Base-by-base conservation (phyloP, 2,797 vertebrate genomes). In the Falco novaeseelandiae region DNA sequence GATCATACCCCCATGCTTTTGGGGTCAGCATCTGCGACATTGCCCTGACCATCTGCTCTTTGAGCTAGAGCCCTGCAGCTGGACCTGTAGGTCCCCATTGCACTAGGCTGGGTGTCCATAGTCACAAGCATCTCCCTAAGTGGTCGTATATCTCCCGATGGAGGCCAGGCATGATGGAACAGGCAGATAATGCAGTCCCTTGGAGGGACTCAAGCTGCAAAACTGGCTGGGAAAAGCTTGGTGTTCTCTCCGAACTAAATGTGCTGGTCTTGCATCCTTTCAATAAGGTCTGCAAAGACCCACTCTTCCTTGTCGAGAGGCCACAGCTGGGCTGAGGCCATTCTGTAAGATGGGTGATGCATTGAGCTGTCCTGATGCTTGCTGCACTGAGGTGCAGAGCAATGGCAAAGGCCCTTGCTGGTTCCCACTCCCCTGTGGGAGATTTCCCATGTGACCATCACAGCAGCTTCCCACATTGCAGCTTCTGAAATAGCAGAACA, bases 401-500 rank as follows among this genome's bases (percentile, higher is more conserved):
- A 66, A 48, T 3, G 6, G 51, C 59, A 51, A 74, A 87, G n/a
- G 71, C 34, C 32, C 21, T 89, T 36, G 32, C 74, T 79, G 32
- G 13, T 58, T 87, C 63, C 52, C 16, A 1, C 9, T 63, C 27
- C n/a, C n/a, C 46, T 52, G 48, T 63, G 7, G 8, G 44, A 61
- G 61, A 55, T 62, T 58, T 70, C 38, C 66, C 14, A 17, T 19
- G 63, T 61, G 66, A 83, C 77, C 85, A 40, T 19, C 38, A 17
- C 40, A 34, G 59, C 69, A 87, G 46, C 55, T 95, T 90, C 84
- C 86, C 85, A 73, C 25, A 18, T 1, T 36, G 74, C 87, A 81
- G 36, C 67, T 76, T 65, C 73, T 87, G 86, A 87, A 91, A 49
- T 84, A 92, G 84, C 36, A 86, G 90, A 83, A 26, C 54, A 67